Evolutionary conservation across 1,140 invertebrate genomes (phyloP).

Genomic region (Daktulosphaira vitifoliae): DNA sequence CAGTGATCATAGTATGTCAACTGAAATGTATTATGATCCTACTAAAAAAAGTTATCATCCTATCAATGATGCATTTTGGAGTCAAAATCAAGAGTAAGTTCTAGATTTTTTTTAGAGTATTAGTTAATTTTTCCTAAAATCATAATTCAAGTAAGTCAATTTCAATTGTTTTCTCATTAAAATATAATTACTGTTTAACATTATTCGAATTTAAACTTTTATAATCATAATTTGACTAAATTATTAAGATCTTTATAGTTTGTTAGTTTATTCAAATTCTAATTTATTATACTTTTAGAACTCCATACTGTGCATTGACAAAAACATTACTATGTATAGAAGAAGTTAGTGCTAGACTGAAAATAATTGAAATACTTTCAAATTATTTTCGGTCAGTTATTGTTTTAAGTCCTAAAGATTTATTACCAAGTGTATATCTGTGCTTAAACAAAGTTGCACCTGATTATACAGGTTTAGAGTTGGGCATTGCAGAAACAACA

Average conservation of each 20-base stretch:
- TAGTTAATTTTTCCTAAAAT: not conserved
- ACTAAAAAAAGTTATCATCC: slow-evolving; percentile 67
- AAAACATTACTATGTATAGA: slow-evolving; percentile 89
- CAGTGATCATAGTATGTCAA: too few species aligned
- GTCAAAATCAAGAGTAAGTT: slow-evolving; percentile 58
- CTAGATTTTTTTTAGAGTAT: not conserved
- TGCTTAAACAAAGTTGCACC: slow-evolving; percentile 93
- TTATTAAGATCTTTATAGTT: too few species aligned
- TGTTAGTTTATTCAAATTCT: too few species aligned
- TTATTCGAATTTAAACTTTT: too few species aligned
- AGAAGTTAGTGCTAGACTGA: slow-evolving; percentile 74
- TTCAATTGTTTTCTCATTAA: too few species aligned
- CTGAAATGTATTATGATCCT: slow-evolving; percentile 60
- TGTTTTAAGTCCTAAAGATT: slow-evolving; percentile 73
- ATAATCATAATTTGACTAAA: too few species aligned
- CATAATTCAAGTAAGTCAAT: too few species aligned
- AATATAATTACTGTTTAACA: too few species aligned
- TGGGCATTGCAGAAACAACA: slow-evolving; percentile 88
- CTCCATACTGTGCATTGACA: slow-evolving; percentile 87
- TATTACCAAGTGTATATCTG: slow-evolving; percentile 84
- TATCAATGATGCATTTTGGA: slow-evolving; percentile 83
- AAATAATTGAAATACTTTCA: slow-evolving; percentile 87
- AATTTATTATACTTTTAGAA: too few species aligned
- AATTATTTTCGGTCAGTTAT: slow-evolving; percentile 94
- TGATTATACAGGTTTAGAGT: slow-evolving; percentile 79